phyloP scores from a whole-genome alignment of 2,888 invertebrate genomes.

The Napeogenes inachia region DNA sequence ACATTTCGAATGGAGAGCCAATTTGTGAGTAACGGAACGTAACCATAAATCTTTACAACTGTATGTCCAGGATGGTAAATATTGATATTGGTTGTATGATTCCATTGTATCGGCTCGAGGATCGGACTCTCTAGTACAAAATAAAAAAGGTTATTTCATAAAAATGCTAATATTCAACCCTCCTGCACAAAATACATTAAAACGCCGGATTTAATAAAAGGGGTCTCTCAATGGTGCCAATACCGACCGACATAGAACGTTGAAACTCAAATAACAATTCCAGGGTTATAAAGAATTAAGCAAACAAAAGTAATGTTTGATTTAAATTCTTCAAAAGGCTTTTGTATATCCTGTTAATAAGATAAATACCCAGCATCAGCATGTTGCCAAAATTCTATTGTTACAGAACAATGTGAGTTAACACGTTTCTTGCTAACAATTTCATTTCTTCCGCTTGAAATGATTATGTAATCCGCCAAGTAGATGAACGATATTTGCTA shows the following conservation, averaged over 20 bases:
- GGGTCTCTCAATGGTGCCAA: conserved; percentile 10
- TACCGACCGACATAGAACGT: conserved; percentile 13
- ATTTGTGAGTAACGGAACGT: not conserved
- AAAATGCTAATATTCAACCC: conserved; percentile 24
- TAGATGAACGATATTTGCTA: too few species aligned
- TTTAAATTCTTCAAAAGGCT: conserved; percentile 7
- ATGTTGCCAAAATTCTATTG: not conserved
- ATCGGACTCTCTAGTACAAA: conserved; percentile 1
- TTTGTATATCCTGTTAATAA: conserved; percentile 5
- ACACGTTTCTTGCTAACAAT: not conserved
- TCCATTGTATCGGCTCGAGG: not conserved
- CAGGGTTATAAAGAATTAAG: conserved; percentile 3
- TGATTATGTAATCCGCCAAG: too few species aligned
- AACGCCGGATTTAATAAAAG: conserved; percentile 21
- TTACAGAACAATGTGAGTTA: too few species aligned
- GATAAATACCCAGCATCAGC: not conserved
- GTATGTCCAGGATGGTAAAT: not conserved
- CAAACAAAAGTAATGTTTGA: conserved; percentile 1
- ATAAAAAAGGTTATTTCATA: conserved; percentile 18
- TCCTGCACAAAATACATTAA: conserved; percentile 16
- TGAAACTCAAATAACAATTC: conserved; percentile 6
- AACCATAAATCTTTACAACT: not conserved
- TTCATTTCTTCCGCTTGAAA: not conserved
- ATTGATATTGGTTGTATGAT: not conserved
- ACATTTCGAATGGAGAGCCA: not conserved